Base-by-base conservation (phyloP, 2,797 vertebrate species). In the Falco rusticolus region DNA sequence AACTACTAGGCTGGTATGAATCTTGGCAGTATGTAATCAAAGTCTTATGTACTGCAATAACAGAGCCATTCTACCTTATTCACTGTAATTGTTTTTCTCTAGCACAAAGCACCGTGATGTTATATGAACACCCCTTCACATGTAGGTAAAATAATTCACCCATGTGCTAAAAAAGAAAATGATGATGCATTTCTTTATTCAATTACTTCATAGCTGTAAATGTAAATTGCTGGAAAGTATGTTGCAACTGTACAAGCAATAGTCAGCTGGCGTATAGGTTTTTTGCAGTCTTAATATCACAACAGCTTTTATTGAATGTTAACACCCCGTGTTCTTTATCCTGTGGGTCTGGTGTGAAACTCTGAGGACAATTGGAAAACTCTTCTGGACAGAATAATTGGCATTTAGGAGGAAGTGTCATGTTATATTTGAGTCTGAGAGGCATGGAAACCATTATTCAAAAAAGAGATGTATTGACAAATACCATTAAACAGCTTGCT, bases 11-110 rank as follows among this genome's bases (percentile, higher is more conserved):
- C 94, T 97, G 96, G 97, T 98, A 97, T 97, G 98, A 98, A 98
- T 98, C 97, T 96, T 97, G 97, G 97, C 97, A 97, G 96, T 94
- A 95, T 97, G 96, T 98, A 98, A 98, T 98, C 98, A 97, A 98
- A 98, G 96, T 98, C 97, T 98, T 97, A 97, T 97, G 97, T 97
- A 97, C 96, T 97, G 94, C 97, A 97, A 97, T 98, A 97, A 97
- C 97, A 97, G 87, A 96, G 96, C 96, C 93, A 97, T 97, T 98
- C 97, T 95, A 97, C 97, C 92, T 97, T 97, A 96, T 96, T 98
- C 97, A 87, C 94, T 81, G 94, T 97, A 97, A 98, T 97, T 97
- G 96, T 97, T 96, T 97, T 96, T 95, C 96, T 97, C 96, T 83
- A 95, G 96, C 97, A 97, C 96, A 97, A 96, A 97, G 92, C 87